Percentiles rank a stretch among this genome's conserved stretches.
Evolutionary conservation across 2,113 vertebrate genomes (phyloP).

Genomic region (Sylvietta virens): DNA sequence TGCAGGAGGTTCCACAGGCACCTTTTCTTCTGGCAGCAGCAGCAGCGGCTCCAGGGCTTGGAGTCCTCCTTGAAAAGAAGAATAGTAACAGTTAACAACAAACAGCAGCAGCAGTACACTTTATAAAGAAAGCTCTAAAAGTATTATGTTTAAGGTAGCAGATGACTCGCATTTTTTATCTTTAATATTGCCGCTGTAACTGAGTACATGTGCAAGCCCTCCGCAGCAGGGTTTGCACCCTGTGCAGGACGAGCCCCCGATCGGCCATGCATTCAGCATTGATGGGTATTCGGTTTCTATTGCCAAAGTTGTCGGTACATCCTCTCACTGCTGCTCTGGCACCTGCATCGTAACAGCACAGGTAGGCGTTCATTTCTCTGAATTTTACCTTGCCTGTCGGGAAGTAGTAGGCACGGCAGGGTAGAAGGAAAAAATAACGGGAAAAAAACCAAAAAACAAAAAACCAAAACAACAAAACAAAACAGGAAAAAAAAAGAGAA

Average conservation of each 20-base stretch:
- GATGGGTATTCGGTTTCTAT: not conserved
- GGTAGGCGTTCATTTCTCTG: not conserved
- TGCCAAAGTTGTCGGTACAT: not conserved
- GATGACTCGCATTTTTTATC: rapidly evolving
- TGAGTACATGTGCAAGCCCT: rapidly evolving
- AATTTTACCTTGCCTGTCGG: not conserved
- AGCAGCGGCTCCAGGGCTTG: rapidly evolving
- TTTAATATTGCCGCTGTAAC: not conserved
- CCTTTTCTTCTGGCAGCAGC: not conserved
- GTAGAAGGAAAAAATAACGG: too few relatives aligned
- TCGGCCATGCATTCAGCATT: not conserved
- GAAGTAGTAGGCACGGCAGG: not conserved
- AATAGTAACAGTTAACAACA: not conserved
- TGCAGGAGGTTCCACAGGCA: rapidly evolving
- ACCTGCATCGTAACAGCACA: not conserved
- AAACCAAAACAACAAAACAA: too few relatives aligned
- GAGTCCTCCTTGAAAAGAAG: not conserved
- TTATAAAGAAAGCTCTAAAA: not conserved
- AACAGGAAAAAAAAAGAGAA: rapidly evolving
- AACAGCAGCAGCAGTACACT: not conserved
- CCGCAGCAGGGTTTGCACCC: not conserved
- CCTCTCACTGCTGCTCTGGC: not conserved
- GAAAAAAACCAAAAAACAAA: rapidly evolving
- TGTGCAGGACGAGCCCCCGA: not conserved
- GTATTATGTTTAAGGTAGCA: rapidly evolving